These are phyloP conservation scores for Lithophane leautieri DNA, from an alignment of 2,888 invertebrate species.

Conservation along the genomic window DNA sequence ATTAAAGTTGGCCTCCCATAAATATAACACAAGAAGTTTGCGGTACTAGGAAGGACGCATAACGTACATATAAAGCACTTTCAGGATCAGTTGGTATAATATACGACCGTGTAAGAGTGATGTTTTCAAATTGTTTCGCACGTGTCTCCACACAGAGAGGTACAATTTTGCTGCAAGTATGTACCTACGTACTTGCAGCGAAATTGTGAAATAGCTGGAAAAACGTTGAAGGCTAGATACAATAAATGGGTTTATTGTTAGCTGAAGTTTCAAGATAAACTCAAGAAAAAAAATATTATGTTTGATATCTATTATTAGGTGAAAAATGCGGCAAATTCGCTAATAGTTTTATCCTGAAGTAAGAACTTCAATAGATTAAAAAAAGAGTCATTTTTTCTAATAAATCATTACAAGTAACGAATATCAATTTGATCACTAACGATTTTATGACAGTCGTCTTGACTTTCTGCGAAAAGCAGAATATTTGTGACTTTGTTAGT, in stretches of 20 bases:
- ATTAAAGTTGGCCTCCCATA: constrained; percentile 34
- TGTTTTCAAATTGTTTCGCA: constrained; percentile 21
- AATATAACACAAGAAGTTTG: constrained; percentile 12
- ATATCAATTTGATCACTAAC: neutral
- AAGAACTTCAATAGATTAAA: too few species aligned
- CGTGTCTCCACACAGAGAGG: neutral
- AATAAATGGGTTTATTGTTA: neutral
- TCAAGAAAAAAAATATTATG: neutral
- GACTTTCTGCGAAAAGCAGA: neutral
- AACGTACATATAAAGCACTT: neutral
- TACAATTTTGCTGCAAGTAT: too few species aligned
- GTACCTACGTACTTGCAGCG: neutral
- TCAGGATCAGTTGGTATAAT: neutral
- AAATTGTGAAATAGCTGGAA: neutral
- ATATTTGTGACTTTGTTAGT: too few species aligned
- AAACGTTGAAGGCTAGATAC: neutral
- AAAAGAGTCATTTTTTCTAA: too few species aligned
- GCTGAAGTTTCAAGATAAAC: neutral
- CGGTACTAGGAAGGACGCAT: neutral
- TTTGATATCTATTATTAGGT: neutral
- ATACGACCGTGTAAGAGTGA: neutral
- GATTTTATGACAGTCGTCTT: neutral
- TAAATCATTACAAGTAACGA: neutral
- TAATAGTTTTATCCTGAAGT: neutral
- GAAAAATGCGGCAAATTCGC: neutral